phyloP scores from a whole-genome alignment of 92 coral and sea anemone species.

The Nematostella vectensis region DNA sequence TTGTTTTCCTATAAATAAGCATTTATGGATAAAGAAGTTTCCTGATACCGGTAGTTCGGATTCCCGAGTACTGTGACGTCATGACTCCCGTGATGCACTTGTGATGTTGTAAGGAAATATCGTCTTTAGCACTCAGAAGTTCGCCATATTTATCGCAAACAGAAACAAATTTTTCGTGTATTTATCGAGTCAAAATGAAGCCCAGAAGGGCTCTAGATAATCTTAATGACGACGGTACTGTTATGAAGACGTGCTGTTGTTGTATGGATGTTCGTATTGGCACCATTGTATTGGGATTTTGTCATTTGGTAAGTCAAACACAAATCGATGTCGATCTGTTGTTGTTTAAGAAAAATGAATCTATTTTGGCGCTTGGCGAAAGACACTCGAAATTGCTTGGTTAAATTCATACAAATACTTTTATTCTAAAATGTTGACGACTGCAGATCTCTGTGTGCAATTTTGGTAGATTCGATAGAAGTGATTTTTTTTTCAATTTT shows the following conservation, averaged over 20 bases:
- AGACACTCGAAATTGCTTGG: no score
- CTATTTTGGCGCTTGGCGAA: no score
- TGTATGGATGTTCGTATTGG: slow-evolving; percentile 97
- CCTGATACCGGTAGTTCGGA: no score
- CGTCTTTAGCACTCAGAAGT: neutral
- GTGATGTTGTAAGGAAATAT: slow-evolving; percentile 21
- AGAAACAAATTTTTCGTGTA: neutral
- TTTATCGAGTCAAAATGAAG: slow-evolving; percentile 39
- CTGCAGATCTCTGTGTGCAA: no score
- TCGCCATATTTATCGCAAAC: neutral
- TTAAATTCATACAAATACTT: no score
- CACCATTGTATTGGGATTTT: slow-evolving; percentile 86
- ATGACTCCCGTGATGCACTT: slow-evolving; percentile 54
- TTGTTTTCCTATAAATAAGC: no score
- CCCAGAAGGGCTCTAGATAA: slow-evolving; percentile 56
- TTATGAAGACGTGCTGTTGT: slow-evolving; percentile 94
- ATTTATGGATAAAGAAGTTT: no score
- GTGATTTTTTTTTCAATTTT: no score
- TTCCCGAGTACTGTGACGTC: no score
- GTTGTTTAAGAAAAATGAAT: no score
- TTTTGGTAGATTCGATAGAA: no score
- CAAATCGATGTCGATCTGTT: neutral
- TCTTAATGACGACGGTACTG: slow-evolving; percentile 42
- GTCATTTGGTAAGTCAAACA: slow-evolving; percentile 87
- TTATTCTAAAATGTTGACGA: no score